Base-by-base conservation (phyloP, 2,888 invertebrate species). In the Dasysyrphus tricinctus region DNA sequence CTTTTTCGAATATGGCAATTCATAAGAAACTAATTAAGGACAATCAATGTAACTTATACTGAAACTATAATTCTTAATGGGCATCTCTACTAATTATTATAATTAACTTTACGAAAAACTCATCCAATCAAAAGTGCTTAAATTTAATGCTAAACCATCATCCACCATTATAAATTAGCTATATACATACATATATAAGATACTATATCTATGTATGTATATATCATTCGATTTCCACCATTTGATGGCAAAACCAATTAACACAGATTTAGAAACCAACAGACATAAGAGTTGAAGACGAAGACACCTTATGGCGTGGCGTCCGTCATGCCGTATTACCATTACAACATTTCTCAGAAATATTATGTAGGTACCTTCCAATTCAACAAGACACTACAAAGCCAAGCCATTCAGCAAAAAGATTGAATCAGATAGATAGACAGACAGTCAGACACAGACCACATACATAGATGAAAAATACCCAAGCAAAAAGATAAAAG, bases 241-340 rank as follows among this genome's bases (percentile, higher is more conserved):
- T 74, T 83, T 75, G 54, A 80, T 80, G 49, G 32, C 70, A 75
- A 51, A 57, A 63, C 49, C 80, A 84, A 75, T 83, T 75, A 75
- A 75, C 83, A 75, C 42, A 39, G 44, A 82, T 67, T 73, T 29
- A 34, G 57, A 34, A 44, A 37, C 12, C 69, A 70, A 44, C 39
- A 56, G 59, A 8, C 29, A n/a, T 16, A n/a, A 6, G 6, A 16
- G 47, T 16, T 34, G 7, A n/a, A 37, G 16, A 67, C 19, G 49
- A 44, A 83, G 63, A 79, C 65, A 75, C 65, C 75, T 80, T 44
- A 29, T 49, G 63, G 32, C 42, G 29, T 49, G 63, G 32, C 42
- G 29, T 65, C 63, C 63, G 19, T 65, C 63, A 42, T 63, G 19
- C 54, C 6, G 8, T 54, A 16, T 42, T 54, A 63, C 39, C 19